A percentile compares a stretch with the other conserved stretches of the same genome.
Conservation (phyloP, 2,113 vertebrate genomes). For the Cebus imitator region DNA sequence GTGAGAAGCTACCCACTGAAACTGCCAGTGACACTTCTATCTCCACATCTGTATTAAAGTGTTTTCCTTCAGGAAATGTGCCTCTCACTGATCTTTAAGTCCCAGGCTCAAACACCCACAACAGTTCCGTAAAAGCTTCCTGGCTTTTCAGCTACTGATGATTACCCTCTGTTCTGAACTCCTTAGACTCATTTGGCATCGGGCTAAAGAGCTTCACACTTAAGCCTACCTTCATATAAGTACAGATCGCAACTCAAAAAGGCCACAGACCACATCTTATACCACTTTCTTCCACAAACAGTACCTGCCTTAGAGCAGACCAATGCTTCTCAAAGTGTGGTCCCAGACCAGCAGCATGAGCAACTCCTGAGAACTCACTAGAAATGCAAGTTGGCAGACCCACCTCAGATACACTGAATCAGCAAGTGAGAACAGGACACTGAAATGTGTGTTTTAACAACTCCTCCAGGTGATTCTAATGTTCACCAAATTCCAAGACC, state of each 20-base stretch:
- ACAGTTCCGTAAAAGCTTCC: background rate
- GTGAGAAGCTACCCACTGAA: background rate
- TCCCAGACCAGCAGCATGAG: background rate
- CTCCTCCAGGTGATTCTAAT: conserved; percentile 4
- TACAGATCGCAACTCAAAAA: background rate
- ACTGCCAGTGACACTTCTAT: background rate
- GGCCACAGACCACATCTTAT: background rate
- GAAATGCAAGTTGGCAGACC: conserved; percentile 26
- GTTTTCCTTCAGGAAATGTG: background rate
- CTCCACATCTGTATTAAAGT: background rate
- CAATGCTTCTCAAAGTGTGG: background rate
- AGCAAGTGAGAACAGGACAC: background rate
- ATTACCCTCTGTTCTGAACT: background rate
- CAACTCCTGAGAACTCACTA: background rate
- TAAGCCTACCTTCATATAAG: background rate
- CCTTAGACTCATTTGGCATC: background rate
- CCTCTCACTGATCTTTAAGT: background rate
- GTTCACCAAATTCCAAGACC: background rate
- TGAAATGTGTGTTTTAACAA: conserved; percentile 2
- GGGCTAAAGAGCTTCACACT: background rate
- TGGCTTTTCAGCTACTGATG: background rate
- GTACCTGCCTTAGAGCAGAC: background rate
- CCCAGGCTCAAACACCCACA: background rate
- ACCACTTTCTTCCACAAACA: conserved; percentile 37
- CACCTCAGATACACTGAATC: background rate